Base-by-base conservation (phyloP, 1,140 invertebrate genomes). In the Lepidurus apus region DNA sequence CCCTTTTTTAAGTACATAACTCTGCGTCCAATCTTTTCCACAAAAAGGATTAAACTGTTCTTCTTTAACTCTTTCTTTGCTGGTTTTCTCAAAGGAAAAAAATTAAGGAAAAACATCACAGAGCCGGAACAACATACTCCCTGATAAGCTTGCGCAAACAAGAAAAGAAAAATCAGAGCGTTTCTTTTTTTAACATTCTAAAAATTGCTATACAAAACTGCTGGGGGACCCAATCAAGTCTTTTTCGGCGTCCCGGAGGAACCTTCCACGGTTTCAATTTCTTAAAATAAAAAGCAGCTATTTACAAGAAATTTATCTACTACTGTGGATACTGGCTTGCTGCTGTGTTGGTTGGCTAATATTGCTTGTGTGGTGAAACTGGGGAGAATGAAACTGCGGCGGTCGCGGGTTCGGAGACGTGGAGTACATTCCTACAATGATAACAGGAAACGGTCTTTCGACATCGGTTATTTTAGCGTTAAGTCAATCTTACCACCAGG, bases 401-500 rank as follows among this genome's bases (percentile, higher is more conserved):
- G 77, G 17, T 24, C 65, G 65, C 42, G 73, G 77, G 9, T 78
- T 78, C 9, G 77, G 77, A n/a, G 77, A 78, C 44, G 77, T 78
- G 9, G 77, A 78, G 45, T 78, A 78, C 42, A 78, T 78, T 21
- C 77, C 77, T 78, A 53, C 9, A 77, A 24, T 11, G 43, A 9
- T 43, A 78, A 73, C 53, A 42, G 24, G 24, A 44, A 76, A 21
- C 43, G 17, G 24, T 24, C 24, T 76, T 43, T 43, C 47, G 43
- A 10, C 7, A 26, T n/a, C 43, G 75, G 44, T 24, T 76, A 21
- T 76, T 21, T 76, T 44, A 47, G 10, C 45, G 53, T 65, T 78
- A 7, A 24, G 26, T 21, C 44, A 26, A 42, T 0, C 78, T 26
- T 75, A 83, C 82, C 82, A 81, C 81, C 81, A 24, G 84, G 84